Evolutionary conservation across 2,113 vertebrate genomes (phyloP).

Genomic region (Tragelaphus imberbis): DNA sequence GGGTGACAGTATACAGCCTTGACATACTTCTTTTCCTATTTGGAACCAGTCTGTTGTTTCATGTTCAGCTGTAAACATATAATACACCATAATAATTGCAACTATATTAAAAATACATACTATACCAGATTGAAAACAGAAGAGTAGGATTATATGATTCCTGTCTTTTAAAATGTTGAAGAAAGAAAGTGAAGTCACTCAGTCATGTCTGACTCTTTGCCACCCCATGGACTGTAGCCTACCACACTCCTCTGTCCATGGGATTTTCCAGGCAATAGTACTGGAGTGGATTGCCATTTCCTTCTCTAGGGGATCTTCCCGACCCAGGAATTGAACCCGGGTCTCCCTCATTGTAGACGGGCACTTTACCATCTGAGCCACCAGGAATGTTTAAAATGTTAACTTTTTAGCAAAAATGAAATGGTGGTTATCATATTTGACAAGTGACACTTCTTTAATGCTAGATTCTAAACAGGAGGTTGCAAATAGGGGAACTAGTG

Average conservation of each 20-base stretch:
- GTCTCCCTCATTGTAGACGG: too few species aligned
- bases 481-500: not conserved
- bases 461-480: not conserved
- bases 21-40: not conserved
- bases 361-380: too few species aligned
- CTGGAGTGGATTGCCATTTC: too few species aligned
- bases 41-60: not conserved
- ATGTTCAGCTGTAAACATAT: not conserved
- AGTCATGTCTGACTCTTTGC: too few species aligned
- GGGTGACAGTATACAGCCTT: not conserved
- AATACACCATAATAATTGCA: slow-evolving; percentile 6
- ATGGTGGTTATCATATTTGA: not conserved
- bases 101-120: not conserved
- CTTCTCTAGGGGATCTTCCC: too few species aligned
- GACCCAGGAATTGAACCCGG: too few species aligned
- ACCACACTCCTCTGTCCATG: too few species aligned
- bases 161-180: not conserved
- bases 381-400: not conserved
- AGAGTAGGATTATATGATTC: not conserved
- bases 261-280: too few species aligned
- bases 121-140: not conserved
- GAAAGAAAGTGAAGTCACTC: too few species aligned
- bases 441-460: not conserved
- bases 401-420: slow-evolving; percentile 4
- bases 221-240: too few species aligned